Base-by-base conservation (phyloP, 1,140 invertebrate species). In the Drosophila kanapiae region DNA sequence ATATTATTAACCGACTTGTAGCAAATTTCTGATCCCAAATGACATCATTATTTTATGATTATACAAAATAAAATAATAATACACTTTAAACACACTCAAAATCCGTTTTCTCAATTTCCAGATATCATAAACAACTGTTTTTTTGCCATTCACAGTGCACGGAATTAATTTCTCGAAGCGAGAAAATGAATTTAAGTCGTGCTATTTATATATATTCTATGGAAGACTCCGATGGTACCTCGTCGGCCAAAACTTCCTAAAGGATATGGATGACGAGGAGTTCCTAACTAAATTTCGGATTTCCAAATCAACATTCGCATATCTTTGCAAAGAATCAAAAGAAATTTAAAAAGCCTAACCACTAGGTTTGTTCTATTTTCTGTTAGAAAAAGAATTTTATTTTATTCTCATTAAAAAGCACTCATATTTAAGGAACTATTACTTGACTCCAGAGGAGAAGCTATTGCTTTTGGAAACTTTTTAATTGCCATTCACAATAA, bases 191-290 rank as follows among this genome's bases (percentile, higher is more conserved):
- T 16, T 31, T 43, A 16, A 58, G 10, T 29, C 38, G 27, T n/a
- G 56, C 23, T 29, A 58, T 58, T 33, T 51, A 53, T n/a, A 18
- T 60, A 0, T 13, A 60, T n/a, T 60, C 29, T 4, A 13, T 60
- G 1, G 29, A 51, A 18, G 13, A 49, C 13, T 51, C 29, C 2
- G 29, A 59, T 31, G 27, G 6, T 6, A 6, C 29, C 40, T 18
- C 57, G 27, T 2, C 14, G 31, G 8, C 27, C 27, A 1, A 27
- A 58, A 43, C 8, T 58, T 43, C 8, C 23, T 43, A 3, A 29
- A 45, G 9, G 35, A 57, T 6, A 40, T 57, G 54, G 35, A 57
- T 1, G 54, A 38, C n/a, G 6, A 40, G 23, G 54, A 57, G 35
- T 57, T 57, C 11, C 5, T 38, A 38, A 27, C 14, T n/a, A 57